phyloP scores from a whole-genome alignment of 2,113 vertebrate genomes.

The Hyperoodon ampullatus region DNA sequence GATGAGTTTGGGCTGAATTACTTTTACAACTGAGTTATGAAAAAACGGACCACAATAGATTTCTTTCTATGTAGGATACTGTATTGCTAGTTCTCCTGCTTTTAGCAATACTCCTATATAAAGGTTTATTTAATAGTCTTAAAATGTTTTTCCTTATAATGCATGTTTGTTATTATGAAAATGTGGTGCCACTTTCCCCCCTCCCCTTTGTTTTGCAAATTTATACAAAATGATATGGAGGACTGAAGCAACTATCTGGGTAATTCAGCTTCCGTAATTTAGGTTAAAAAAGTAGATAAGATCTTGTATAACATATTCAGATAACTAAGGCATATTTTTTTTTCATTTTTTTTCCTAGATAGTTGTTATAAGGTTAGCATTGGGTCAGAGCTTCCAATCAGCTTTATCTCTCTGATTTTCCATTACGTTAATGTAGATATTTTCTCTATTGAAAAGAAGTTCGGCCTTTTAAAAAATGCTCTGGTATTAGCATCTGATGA shows the following conservation, averaged over 20 bases:
- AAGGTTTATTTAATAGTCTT: constrained; percentile 46
- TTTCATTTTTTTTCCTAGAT: constrained; percentile 51
- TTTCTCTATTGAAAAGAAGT: constrained; percentile 53
- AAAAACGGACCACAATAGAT: neutral
- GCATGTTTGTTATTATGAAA: constrained; percentile 60
- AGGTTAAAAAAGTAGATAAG: constrained; percentile 30
- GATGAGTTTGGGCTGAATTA: constrained; percentile 40
- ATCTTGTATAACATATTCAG: constrained; percentile 45
- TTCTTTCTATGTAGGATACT: constrained; percentile 55
- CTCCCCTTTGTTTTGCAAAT: neutral
- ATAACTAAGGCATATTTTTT: constrained; percentile 6
- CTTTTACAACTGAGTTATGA: constrained; percentile 38
- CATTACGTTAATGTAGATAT: neutral
- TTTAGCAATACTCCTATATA: constrained; percentile 45
- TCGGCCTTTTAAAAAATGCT: constrained; percentile 42
- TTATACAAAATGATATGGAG: constrained; percentile 35
- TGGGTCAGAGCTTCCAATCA: constrained; percentile 41
- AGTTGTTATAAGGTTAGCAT: constrained; percentile 5
- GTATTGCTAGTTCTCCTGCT: constrained; percentile 30
- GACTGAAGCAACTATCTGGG: constrained; percentile 6
- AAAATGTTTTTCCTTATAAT: constrained; percentile 62
- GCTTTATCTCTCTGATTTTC: constrained; percentile 49
- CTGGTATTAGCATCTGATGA: constrained; percentile 32
- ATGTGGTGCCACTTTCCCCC: neutral
- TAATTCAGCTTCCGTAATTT: constrained; percentile 32